Percentiles rank a stretch among this genome's conserved stretches.
phyloP scores from a whole-genome alignment of 2,797 vertebrate genomes.

The Antennarius maculatus region DNA sequence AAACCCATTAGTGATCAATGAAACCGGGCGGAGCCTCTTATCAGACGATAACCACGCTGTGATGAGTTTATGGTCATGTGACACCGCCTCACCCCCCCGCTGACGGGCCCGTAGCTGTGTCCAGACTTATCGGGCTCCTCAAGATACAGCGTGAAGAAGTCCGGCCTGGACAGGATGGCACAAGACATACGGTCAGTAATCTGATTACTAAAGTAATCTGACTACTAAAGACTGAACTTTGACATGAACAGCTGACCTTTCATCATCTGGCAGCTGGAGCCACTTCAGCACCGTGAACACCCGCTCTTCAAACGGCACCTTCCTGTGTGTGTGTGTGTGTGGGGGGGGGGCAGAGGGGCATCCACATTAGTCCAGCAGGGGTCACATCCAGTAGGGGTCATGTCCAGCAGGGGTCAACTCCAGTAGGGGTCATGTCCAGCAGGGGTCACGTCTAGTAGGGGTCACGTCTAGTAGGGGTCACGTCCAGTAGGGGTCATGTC shows the following conservation, averaged over 20 bases:
- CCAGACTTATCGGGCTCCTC: slow-evolving; percentile 96
- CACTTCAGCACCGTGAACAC: slow-evolving; percentile 78
- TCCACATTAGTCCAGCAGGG: too few species aligned
- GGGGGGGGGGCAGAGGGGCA: too few species aligned
- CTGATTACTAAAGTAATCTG: not conserved
- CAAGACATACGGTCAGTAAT: not conserved
- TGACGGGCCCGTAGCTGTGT: slow-evolving; percentile 89
- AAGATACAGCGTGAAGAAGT: slow-evolving; percentile 97
- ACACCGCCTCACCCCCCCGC: slow-evolving; percentile 86
- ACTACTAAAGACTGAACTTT: not conserved
- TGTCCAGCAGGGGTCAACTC: too few species aligned
- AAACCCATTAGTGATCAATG: too few species aligned
- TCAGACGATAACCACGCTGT: too few species aligned
- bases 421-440: too few species aligned
- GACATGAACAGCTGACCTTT: slow-evolving; percentile 56
- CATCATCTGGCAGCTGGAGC: slow-evolving; percentile 75
- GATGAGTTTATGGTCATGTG: not conserved
- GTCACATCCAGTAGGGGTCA: too few species aligned
- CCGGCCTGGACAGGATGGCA: slow-evolving; percentile 81
- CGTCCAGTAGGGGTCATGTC: too few species aligned
- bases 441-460: too few species aligned
- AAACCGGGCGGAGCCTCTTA: too few species aligned
- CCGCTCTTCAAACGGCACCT: slow-evolving; percentile 78
- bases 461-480: too few species aligned
- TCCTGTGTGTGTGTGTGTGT: too few species aligned